Base-by-base conservation (phyloP, 2,888 invertebrate species). In the Busseola fusca region DNA sequence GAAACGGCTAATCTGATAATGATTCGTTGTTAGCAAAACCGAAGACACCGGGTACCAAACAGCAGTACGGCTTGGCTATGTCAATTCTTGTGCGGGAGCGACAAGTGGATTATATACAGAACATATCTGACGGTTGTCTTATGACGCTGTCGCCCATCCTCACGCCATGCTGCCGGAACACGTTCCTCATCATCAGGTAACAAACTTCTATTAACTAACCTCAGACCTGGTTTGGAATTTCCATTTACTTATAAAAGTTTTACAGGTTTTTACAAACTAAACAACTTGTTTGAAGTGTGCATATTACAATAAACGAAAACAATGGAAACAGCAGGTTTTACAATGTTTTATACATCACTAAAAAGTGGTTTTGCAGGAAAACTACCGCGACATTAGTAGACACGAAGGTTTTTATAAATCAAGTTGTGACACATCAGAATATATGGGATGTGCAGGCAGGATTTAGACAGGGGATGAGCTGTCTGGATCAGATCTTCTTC, bases 151-250 rank as follows among this genome's bases (percentile, higher is more conserved):
- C 96, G 1, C 93, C 96, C 1, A 93, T 95, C 56, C 93, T 91
- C n/a, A 94, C 93, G 5, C 96, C 96, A 1, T 96, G 96, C 81
- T 94, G 95, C 58, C 92, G 96, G 54, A 96, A 96, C 78, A 94
- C 95, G 1, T 96, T 96, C 70, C 88, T 93, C 62, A 92, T 95
- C 76, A 78, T 93, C 63, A 94, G 92, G 95, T 93, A 5, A 27
- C 14, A 52, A 52, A 14, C 6, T 52, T 7, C 5, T 21, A 54
- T 40, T 30, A 37, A 30, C 25, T 42, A 37, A 21, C 18, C 25
- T 25, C 25, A 56, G 25, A 18, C n/a, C 10, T 40, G 59, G 25
- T 40, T 59, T 59, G 25, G 25, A 25, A 40, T 25, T 12, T 59
- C 0, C 7, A 25, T 25, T 37, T 25, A 10, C 6, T n/a, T n/a